A percentile compares a stretch with the other conserved stretches of the same genome.
These are phyloP conservation scores for Chiloscyllium plagiosum DNA, from an alignment of 2,113 vertebrate genomes.

Conservation along the genomic window DNA sequence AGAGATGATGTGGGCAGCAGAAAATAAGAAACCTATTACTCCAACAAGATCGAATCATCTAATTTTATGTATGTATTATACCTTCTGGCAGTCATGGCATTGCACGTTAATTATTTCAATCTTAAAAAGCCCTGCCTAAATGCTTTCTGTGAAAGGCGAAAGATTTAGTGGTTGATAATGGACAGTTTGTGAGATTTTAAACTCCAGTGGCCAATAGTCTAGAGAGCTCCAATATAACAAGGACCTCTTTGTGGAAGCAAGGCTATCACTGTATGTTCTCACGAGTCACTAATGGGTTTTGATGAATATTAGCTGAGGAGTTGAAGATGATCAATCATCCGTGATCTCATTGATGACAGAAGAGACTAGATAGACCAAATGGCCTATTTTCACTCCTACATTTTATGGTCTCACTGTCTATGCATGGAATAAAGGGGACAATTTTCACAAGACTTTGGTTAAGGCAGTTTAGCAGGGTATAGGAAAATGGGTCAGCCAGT, in stretches of 20 bases:
- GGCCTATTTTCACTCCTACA: too few relatives aligned
- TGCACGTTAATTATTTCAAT: neutral
- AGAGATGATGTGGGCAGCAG: neutral
- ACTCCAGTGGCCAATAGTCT: neutral
- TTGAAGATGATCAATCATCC: too few relatives aligned
- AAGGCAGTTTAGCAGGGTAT: neutral
- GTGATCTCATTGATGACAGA: too few relatives aligned
- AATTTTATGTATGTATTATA: neutral
- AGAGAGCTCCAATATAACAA: neutral
- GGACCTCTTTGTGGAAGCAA: neutral
- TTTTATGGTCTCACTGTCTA: neutral
- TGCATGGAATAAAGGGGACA: neutral
- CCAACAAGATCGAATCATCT: neutral
- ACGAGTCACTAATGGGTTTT: neutral
- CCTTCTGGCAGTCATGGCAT: neutral
- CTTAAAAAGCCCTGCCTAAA: neutral
- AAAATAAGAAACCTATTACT: neutral
- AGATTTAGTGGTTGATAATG: neutral
- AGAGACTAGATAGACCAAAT: too few relatives aligned
- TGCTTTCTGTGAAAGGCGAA: neutral
- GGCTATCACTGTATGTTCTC: neutral
- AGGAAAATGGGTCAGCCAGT: neutral
- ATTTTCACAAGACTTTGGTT: neutral
- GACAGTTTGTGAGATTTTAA: neutral
- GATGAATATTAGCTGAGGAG: neutral